Evolutionary conservation across 2,888 invertebrate genomes (phyloP).

Genomic region (Boloria selene): DNA sequence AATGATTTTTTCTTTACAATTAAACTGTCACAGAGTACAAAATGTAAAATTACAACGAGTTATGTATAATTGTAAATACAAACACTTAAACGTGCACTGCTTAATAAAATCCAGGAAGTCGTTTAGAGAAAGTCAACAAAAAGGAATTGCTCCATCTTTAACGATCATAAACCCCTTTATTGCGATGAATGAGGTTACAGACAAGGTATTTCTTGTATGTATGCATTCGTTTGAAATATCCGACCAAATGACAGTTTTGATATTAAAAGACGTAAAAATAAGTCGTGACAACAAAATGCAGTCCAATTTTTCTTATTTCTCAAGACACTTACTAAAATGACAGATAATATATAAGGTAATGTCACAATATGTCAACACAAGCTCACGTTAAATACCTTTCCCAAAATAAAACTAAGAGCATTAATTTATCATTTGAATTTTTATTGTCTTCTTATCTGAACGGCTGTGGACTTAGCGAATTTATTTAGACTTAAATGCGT

Average conservation of each 20-base stretch:
- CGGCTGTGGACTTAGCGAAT: no score
- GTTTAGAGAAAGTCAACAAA: slow-evolving; percentile 54
- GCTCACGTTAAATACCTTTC: not conserved
- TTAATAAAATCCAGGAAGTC: slow-evolving; percentile 55
- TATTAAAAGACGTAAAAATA: not conserved
- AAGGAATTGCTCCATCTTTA: slow-evolving; percentile 58
- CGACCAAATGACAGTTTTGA: not conserved
- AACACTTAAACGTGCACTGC: slow-evolving; percentile 39
- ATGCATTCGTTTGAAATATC: not conserved
- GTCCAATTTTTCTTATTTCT: not conserved
- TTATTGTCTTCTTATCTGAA: no score
- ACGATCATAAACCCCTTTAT: slow-evolving; percentile 66
- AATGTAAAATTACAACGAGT: slow-evolving; percentile 34
- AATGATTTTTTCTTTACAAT: no score
- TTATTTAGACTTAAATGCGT: no score
- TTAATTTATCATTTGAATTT: no score
- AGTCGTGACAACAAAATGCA: slow-evolving; percentile 4
- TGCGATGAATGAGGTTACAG: slow-evolving; percentile 51
- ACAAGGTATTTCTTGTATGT: slow-evolving; percentile 14
- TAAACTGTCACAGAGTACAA: no score
- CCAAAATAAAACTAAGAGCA: no score
- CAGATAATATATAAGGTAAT: slow-evolving; percentile 19
- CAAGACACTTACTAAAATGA: slow-evolving; percentile 24
- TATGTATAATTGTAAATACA: slow-evolving; percentile 25
- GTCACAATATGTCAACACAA: slow-evolving; percentile 10